These are phyloP conservation scores for Hycleus cichorii DNA, from an alignment of 1,140 invertebrate species.

Conservation along the genomic window DNA sequence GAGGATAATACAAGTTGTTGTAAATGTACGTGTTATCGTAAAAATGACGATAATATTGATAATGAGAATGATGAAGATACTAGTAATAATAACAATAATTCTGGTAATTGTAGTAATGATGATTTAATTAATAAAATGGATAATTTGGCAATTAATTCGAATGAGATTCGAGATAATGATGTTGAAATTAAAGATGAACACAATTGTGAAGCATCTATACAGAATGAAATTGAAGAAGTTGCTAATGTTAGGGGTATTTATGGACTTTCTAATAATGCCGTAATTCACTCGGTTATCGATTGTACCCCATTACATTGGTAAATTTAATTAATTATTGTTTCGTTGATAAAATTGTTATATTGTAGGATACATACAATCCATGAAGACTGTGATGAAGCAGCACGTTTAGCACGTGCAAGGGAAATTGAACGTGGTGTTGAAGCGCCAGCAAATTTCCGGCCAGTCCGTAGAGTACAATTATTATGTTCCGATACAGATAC, in stretches of 20 bases:
- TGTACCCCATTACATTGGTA: slow-evolving; percentile 23
- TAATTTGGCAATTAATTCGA: neutral
- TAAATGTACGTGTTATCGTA: slow-evolving; percentile 54
- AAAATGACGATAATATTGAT: slow-evolving; percentile 47
- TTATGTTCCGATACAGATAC: slow-evolving; percentile 34
- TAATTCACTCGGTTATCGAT: slow-evolving; percentile 1
- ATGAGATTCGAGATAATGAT: neutral
- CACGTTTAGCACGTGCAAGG: slow-evolving; percentile 57
- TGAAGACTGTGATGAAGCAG: slow-evolving; percentile 66
- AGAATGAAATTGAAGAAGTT: slow-evolving; percentile 6
- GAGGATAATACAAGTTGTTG: slow-evolving; percentile 46
- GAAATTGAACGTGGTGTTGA: slow-evolving; percentile 74
- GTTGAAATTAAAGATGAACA: neutral
- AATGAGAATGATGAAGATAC: slow-evolving; percentile 28
- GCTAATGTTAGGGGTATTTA: slow-evolving; percentile 28
- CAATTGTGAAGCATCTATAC: neutral
- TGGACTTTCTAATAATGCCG: slow-evolving; percentile 14
- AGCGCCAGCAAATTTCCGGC: slow-evolving; percentile 53
- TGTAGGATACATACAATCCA: slow-evolving; percentile 43
- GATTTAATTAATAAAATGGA: neutral
- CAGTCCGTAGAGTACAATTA: slow-evolving; percentile 41
- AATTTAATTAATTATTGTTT: neutral
- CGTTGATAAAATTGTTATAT: neutral
- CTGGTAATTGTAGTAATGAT: neutral
- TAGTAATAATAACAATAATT: neutral